Base-by-base conservation (phyloP, 2,888 invertebrate species). In the Therioaphis trifolii region DNA sequence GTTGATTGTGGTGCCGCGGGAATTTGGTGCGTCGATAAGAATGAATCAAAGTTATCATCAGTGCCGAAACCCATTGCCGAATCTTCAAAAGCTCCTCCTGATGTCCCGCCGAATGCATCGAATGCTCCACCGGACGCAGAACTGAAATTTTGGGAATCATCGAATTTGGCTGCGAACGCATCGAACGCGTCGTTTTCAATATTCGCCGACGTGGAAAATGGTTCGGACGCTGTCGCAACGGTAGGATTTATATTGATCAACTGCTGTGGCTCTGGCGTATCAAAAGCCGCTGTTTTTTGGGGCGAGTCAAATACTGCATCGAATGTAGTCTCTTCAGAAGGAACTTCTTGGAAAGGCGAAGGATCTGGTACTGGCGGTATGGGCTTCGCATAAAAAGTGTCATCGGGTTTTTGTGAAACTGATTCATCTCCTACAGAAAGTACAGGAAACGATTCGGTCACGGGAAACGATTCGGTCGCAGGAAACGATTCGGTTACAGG, bases 131-230 rank as follows among this genome's bases (percentile, higher is more conserved):
- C 90, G 0, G 90, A 89, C 7, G 74, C 27, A 24, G 40, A 55
- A 18, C 0, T 24, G 5, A 61, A 85, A 35, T 84, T 86, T 18
- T 87, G 87, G 29, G 93, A 93, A 55, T 92, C 93, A 86, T 96
- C 96, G 87, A 97, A 97, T 88, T 96, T 96, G 1, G 95, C 94
- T 4, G 96, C 93, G 87, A 97, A 97, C 0, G 95, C 96, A 88
- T 96, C 96, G 86, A 96, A 96, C 40, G 92, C 93, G 86, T 93
- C 93, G 0, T 91, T 91, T 11, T 87, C 87, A 27, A 14, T 24
- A 4, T 0, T 24, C 3, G 43, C 35, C 7, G 35, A 4, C 7
- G 21, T 4, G 0, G 71, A 24, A 0, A 74, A 63, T 35, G 29
- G 2, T 1, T 74, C 63, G 7, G 24, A 75, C 21, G 18, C 85